Evolutionary conservation across 92 coral and sea anemone genomes (phyloP).

Genomic region (Siderastrea radians): DNA sequence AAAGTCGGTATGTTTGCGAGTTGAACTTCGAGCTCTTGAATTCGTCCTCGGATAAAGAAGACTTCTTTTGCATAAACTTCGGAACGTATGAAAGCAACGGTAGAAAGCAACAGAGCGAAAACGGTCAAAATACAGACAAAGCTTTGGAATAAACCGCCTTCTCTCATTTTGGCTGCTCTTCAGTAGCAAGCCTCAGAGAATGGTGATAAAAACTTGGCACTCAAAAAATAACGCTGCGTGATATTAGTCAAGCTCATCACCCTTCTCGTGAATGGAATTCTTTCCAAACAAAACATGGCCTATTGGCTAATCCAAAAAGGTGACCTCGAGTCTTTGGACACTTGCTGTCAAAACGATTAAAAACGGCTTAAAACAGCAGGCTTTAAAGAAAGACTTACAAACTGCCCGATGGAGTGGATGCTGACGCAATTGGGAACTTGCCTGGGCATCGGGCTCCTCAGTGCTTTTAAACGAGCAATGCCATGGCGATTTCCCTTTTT

Average conservation of each 20-base stretch:
- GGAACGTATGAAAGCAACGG: neutral
- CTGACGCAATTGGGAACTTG: no score
- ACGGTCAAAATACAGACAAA: neutral
- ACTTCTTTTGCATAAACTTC: neutral
- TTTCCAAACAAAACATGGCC: neutral
- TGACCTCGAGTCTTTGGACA: neutral
- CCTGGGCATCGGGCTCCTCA: no score
- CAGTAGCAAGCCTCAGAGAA: neutral
- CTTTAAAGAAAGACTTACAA: neutral
- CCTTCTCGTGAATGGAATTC: neutral
- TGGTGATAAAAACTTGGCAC: conserved; percentile 1
- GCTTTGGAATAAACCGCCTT: conserved; percentile 1
- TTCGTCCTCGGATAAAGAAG: neutral
- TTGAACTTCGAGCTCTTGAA: conserved; percentile 14
- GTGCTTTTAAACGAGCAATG: no score
- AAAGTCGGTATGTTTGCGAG: neutral
- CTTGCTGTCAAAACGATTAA: neutral
- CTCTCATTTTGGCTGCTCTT: neutral
- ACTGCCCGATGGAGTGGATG: neutral
- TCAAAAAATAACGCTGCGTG: neutral
- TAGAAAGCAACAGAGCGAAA: conserved; percentile 18
- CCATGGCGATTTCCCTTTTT: no score
- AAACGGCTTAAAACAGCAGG: neutral
- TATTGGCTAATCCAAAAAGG: neutral
- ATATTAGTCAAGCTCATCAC: conserved; percentile 21